phyloP scores from a whole-genome alignment of 2,113 vertebrate species.

The Microtus pennsylvanicus region DNA sequence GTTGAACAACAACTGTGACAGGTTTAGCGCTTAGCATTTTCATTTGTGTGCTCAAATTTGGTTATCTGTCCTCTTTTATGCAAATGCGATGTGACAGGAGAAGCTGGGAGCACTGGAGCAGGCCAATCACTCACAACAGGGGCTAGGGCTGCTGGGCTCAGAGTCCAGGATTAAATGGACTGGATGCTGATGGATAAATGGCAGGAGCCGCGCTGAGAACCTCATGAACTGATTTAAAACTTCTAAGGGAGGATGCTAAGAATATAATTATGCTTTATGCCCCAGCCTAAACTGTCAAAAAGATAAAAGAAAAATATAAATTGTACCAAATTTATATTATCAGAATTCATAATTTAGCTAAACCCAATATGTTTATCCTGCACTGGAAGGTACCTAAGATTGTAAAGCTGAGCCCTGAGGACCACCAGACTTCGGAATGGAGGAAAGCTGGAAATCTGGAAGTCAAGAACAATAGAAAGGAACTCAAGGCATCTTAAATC shows the following conservation, averaged over 20 bases:
- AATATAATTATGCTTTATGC: conserved; percentile 85
- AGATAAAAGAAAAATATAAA: conserved; percentile 83
- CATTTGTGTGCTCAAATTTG: conserved; percentile 96
- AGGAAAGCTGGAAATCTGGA: conserved; percentile 28
- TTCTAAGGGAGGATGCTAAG: conserved; percentile 84
- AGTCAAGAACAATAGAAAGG: neutral
- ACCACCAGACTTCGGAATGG: neutral
- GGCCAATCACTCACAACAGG: conserved; percentile 93
- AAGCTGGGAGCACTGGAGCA: conserved; percentile 91
- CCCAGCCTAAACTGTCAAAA: conserved; percentile 81
- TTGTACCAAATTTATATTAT: conserved; percentile 82
- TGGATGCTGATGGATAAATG: conserved; percentile 90
- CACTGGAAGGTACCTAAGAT: conserved; percentile 76
- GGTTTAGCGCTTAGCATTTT: conserved; percentile 92
- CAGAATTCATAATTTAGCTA: conserved; percentile 77
- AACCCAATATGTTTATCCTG: conserved; percentile 73
- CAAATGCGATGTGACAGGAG: conserved; percentile 93
- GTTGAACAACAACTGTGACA: conserved; percentile 95
- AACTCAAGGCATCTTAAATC: neutral
- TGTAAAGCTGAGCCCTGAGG: conserved; percentile 64
- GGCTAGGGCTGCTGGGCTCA: conserved; percentile 87
- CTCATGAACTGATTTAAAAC: conserved; percentile 91
- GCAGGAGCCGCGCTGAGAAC: conserved; percentile 87
- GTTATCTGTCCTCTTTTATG: conserved; percentile 96
- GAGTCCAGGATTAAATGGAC: conserved; percentile 90